Percentiles rank a stretch among this genome's conserved stretches.
phyloP scores from a whole-genome alignment of 2,113 vertebrate species.

The Pluvianellus socialis region DNA sequence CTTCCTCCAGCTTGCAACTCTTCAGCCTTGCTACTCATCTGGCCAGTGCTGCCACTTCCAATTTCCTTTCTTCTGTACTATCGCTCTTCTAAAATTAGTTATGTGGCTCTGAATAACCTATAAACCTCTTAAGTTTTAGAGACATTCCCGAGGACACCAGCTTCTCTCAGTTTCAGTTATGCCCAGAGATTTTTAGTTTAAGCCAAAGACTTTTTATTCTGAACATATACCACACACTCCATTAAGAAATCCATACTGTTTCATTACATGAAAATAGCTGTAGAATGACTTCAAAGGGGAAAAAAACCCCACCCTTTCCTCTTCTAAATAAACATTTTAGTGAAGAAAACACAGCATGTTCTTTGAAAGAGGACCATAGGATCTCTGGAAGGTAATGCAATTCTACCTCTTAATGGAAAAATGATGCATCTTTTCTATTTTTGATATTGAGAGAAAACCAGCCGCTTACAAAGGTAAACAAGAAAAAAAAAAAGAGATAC shows the following conservation, averaged over 20 bases:
- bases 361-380: neutral
- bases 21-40: conserved; percentile 10
- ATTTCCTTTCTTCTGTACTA: conserved; percentile 34
- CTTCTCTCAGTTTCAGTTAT: conserved; percentile 19
- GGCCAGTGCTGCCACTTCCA: conserved; percentile 10
- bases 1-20: neutral
- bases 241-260: conserved; percentile 34
- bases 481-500: neutral
- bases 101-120: conserved; percentile 32
- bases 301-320: neutral
- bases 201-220: conserved; percentile 37
- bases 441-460: neutral
- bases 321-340: conserved; percentile 19
- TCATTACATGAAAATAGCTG: neutral
- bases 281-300: conserved; percentile 22
- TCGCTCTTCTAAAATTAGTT: conserved; percentile 31
- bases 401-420: conserved; percentile 22
- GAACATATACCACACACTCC: neutral
- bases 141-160: conserved; percentile 8
- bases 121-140: conserved; percentile 31
- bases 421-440: neutral
- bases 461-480: conserved; percentile 3
- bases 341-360: neutral
- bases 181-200: neutral
- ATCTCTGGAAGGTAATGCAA: conserved; percentile 2